Evolutionary conservation across 2,797 vertebrate species (phyloP).

Genomic region (Apodemus agrarius): DNA sequence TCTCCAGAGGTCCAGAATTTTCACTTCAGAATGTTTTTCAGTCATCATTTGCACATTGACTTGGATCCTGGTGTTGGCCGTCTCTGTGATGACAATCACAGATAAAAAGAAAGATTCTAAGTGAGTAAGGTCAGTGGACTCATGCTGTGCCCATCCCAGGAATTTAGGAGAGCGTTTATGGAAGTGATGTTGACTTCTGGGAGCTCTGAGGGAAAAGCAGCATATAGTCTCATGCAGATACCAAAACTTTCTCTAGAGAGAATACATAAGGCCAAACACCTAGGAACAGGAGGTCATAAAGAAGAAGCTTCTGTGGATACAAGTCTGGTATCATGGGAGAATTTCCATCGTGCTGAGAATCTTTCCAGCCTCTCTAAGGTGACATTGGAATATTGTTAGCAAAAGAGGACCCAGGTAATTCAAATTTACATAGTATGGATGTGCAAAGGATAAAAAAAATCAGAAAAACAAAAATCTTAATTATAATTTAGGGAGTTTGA

Average conservation of each 20-base stretch:
- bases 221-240: not conserved
- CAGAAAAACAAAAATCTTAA: too few relatives aligned
- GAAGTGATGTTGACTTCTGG: not conserved
- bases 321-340: not conserved
- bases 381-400: not conserved
- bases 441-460: not conserved
- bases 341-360: not conserved
- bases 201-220: not conserved
- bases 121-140: not conserved
- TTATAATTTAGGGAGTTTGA: not conserved
- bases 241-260: not conserved
- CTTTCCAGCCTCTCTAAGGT: not conserved
- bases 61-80: fast-evolving
- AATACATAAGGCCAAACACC: not conserved
- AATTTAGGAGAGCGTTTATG: not conserved
- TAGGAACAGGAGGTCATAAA: not conserved
- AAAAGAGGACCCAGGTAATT: not conserved
- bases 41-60: not conserved
- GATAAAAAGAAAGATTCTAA: not conserved
- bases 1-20: not conserved
- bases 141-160: not conserved
- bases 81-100: not conserved
- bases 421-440: not conserved
- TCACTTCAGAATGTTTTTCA: not conserved
- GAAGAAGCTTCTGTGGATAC: not conserved